Evolutionary conservation across 1,140 invertebrate genomes (phyloP), one percentile per base, ranked within the genome.

Genomic region (Drosophila arizonae): DNA sequence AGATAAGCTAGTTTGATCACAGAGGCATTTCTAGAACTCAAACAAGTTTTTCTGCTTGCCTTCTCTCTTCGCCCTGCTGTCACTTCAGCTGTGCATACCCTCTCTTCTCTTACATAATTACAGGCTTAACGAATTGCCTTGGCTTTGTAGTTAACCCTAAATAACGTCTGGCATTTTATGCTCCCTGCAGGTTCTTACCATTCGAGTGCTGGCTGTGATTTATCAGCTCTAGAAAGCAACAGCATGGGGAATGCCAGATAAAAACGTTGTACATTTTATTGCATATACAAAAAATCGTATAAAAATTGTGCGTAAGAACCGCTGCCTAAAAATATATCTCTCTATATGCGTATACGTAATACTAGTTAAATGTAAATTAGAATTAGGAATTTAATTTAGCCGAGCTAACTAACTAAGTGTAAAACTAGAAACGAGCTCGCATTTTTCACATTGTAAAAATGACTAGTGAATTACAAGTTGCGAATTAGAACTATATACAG

Each of bases 401-500:
- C 45, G 21, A 60, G 26, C 77, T 68, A 62, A 61, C 72, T 84
- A 84, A 54, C 71, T 54, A 70, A 30, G 82, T 88, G 82, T 87
- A 87, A 56, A 80, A 80, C 79, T 82, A 84, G 81, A 75, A 71
- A 75, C 76, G 76, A 78, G 76, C 84, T 88, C 70, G 84, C 72
- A 87, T 79, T 80, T 80, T 88, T 87, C 84, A 87, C 85, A 80
- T 87, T 88, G 84, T 90, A 90, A 88, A 79, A 82, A 85, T 90
- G 87, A 90, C 87, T 90, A 90, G 87, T 84, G 77, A 81, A 90
- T 85, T 81, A 88, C 21, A 64, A 17, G 52, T 70, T 60, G 56
- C 56, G 62, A 55, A 60, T 41, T 76, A 72, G 15, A 72, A 33
- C 33, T 67, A 72, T 66, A 39, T 72, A 76, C 55, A 76, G 17